Percentiles rank a stretch among this genome's conserved stretches.
phyloP scores from a whole-genome alignment of 2,113 vertebrate genomes.

The Amphilophus citrinellus region DNA sequence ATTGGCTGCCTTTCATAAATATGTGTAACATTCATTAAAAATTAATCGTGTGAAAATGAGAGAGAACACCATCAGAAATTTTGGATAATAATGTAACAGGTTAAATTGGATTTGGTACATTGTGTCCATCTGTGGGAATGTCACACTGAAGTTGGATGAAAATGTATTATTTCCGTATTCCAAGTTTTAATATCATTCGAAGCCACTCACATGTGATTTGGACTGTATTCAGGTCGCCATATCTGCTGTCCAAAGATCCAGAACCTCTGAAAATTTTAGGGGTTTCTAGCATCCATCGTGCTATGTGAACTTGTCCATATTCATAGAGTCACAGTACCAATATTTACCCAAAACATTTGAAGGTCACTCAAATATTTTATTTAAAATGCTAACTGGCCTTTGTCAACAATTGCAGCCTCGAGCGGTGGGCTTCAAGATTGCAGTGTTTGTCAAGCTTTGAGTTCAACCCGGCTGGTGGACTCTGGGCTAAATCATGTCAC shows the following conservation, averaged over 20 bases:
- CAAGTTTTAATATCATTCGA: neutral
- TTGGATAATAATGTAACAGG: neutral
- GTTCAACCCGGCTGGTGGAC: neutral
- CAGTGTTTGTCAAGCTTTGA: neutral
- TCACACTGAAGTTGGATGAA: neutral
- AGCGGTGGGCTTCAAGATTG: neutral
- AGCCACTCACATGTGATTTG: neutral
- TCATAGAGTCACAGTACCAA: neutral
- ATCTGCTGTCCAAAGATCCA: neutral
- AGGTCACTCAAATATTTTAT: neutral
- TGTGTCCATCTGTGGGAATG: neutral
- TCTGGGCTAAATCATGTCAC: neutral
- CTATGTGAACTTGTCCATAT: neutral
- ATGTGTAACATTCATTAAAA: too few species aligned
- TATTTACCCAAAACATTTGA: neutral
- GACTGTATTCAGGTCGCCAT: neutral
- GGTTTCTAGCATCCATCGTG: neutral
- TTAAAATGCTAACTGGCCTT: neutral
- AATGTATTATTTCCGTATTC: neutral
- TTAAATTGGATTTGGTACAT: neutral
- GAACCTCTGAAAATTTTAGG: neutral
- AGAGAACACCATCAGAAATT: neutral
- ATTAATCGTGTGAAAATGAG: neutral
- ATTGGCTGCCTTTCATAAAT: too few species aligned
- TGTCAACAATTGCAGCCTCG: neutral